phyloP scores from a whole-genome alignment of 2,888 invertebrate species.

The Dynastes hyllus region DNA sequence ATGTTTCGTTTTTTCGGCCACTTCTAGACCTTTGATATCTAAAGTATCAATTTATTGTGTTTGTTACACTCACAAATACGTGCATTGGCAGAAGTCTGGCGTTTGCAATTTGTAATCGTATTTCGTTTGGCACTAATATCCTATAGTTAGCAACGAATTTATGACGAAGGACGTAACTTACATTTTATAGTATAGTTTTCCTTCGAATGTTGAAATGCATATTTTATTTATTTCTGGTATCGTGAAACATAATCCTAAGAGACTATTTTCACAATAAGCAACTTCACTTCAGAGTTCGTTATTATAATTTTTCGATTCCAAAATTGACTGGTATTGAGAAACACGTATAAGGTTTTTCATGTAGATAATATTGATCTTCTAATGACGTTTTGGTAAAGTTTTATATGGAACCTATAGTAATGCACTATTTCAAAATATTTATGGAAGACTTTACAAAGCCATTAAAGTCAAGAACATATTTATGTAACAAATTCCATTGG shows the following conservation, averaged over 20 bases:
- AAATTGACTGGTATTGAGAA: no score
- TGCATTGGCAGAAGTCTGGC: constrained; percentile 17
- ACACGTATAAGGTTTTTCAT: no score
- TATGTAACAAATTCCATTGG: no score
- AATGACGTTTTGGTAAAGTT: no score
- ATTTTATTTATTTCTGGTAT: neutral
- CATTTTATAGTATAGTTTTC: constrained; percentile 1
- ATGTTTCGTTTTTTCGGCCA: constrained; percentile 1
- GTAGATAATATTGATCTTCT: no score
- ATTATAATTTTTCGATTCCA: no score
- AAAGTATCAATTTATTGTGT: constrained; percentile 2
- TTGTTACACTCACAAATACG: neutral
- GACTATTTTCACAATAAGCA: no score
- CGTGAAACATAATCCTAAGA: neutral
- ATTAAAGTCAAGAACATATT: no score
- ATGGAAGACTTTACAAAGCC: no score
- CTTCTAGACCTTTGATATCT: neutral
- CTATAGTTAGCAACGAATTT: constrained; percentile 16
- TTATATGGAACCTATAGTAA: no score
- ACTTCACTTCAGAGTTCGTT: no score
- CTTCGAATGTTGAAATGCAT: neutral
- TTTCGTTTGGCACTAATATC: constrained; percentile 29
- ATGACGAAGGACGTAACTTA: neutral
- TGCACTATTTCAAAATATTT: no score
- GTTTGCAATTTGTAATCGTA: neutral